Percentiles rank a stretch among this genome's conserved stretches.
Evolutionary conservation across 2,888 invertebrate genomes (phyloP).

Genomic region (Anticlea derivata): DNA sequence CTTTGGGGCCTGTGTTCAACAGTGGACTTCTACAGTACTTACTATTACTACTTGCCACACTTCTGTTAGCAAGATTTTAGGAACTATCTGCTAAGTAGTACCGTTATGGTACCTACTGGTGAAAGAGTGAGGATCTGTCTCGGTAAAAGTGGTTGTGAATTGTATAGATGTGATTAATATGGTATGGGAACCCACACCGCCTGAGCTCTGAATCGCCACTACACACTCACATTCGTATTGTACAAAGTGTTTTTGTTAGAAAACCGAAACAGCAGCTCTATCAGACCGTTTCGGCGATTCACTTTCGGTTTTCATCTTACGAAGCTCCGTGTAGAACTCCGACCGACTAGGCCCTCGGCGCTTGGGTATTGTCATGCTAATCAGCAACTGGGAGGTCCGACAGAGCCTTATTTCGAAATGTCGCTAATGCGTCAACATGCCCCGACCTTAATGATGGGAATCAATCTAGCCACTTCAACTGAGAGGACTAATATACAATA

Average conservation of each 20-base stretch:
- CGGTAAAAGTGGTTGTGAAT: too few species aligned
- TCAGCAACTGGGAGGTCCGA: slow-evolving; percentile 24
- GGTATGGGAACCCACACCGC: too few species aligned
- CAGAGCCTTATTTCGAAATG: slow-evolving; percentile 21
- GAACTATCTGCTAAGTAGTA: too few species aligned
- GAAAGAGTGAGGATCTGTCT: too few species aligned
- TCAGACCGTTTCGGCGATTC: neutral
- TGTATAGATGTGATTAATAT: too few species aligned
- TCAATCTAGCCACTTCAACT: slow-evolving; percentile 22
- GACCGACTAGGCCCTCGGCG: neutral
- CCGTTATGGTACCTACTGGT: too few species aligned
- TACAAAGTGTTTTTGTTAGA: neutral
- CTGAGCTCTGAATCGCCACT: too few species aligned
- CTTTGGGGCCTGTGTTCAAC: too few species aligned
- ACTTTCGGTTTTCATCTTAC: neutral
- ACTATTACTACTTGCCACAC: too few species aligned
- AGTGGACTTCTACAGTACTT: too few species aligned
- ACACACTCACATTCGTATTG: too few species aligned
- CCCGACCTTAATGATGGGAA: slow-evolving; percentile 34
- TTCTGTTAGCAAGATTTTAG: too few species aligned
- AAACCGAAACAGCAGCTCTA: neutral
- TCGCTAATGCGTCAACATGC: slow-evolving; percentile 30
- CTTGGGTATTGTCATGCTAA: slow-evolving; percentile 26
- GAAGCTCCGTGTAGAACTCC: neutral
- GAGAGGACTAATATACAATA: slow-evolving; percentile 3